Base-by-base conservation (phyloP, 2,797 vertebrate genomes). In the Lateolabrax maculatus region DNA sequence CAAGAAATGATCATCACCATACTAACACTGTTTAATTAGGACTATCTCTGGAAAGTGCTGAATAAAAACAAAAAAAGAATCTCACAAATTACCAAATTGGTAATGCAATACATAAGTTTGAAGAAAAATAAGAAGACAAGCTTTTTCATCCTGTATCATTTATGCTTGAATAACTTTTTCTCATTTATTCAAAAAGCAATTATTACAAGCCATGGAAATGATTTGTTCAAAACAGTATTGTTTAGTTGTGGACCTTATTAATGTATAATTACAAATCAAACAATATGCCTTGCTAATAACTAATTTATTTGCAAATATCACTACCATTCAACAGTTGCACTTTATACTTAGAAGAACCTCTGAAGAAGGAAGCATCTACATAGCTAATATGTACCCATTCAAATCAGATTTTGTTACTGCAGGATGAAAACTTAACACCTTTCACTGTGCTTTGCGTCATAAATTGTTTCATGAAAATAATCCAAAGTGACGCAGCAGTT, bases 181-280 rank as follows among this genome's bases (percentile, higher is more conserved):
- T 75, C 55, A 84, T 66, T 87, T 65, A 79, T 81, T 77, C 56
- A 49, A 74, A 34, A 77, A 71, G 69, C 69, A 82, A 21, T 81
- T 80, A 84, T 79, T 79, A 58, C 19, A 61, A 68, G 58, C n/a
- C 63, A 70, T 62, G 69, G 31, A 76, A 82, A 67, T 39, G 3
- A 68, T 82, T 79, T 18, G 27, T 57, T 82, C 2, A 27, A 57
- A 86, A 53, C 71, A 48, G 11, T 56, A 34, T 13, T 16, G 27
- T 62, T 83, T 78, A 72, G 67, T 66, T 64, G 25, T 70, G 61
- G 39, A 71, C 21, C 29, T 46, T 77, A 55, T 73, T 48, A 52
- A 69, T 73, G 25, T 65, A 39, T 62, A 77, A 84, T 79, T 77
- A 71, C 65, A 21, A 69, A 80, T 75, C 53, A 69, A 75, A 71